Evolutionary conservation across 2,888 invertebrate genomes (phyloP).

Genomic region (Drosophila mercatorum): DNA sequence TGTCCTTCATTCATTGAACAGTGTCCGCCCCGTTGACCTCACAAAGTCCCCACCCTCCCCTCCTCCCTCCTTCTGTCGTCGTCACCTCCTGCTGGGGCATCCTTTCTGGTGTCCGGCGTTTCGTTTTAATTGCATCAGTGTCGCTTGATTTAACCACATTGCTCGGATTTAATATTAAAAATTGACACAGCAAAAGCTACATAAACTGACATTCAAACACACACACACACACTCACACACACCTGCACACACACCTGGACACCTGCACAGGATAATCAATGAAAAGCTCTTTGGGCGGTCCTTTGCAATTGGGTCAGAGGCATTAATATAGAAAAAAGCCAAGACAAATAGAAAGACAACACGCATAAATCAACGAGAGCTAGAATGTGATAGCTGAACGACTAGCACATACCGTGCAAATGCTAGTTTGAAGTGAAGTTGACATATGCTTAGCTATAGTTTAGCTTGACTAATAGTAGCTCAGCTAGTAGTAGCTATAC

Average conservation of each 20-base stretch:
- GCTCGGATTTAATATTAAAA: constrained; percentile 60
- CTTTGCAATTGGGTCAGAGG: constrained; percentile 45
- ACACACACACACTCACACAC: not conserved
- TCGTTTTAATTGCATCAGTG: constrained; percentile 74
- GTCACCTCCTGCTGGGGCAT: constrained; percentile 12
- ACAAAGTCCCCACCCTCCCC: too few relatives aligned
- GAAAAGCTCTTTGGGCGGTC: constrained; percentile 23
- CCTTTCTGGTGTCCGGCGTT: constrained; percentile 35
- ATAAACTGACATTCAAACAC: constrained; percentile 16
- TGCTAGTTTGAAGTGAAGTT: too few relatives aligned
- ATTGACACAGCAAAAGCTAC: constrained; percentile 39
- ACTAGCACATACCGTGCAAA: constrained; percentile 11
- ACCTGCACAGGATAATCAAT: constrained; percentile 44
- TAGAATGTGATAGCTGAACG: not conserved
- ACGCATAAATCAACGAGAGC: constrained; percentile 5
- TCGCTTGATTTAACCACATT: constrained; percentile 72
- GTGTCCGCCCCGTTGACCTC: constrained; percentile 14
- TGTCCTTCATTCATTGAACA: constrained; percentile 1
- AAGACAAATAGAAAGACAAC: constrained; percentile 15
- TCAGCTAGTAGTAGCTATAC: not conserved
- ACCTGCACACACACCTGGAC: not conserved
- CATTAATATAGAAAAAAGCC: constrained; percentile 11
- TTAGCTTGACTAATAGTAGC: not conserved
- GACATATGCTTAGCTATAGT: not conserved
- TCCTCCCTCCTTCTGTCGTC: too few relatives aligned